These are phyloP conservation scores for Dendrolimus kikuchii DNA, from an alignment of 1,140 invertebrate genomes.

Conservation along the genomic window DNA sequence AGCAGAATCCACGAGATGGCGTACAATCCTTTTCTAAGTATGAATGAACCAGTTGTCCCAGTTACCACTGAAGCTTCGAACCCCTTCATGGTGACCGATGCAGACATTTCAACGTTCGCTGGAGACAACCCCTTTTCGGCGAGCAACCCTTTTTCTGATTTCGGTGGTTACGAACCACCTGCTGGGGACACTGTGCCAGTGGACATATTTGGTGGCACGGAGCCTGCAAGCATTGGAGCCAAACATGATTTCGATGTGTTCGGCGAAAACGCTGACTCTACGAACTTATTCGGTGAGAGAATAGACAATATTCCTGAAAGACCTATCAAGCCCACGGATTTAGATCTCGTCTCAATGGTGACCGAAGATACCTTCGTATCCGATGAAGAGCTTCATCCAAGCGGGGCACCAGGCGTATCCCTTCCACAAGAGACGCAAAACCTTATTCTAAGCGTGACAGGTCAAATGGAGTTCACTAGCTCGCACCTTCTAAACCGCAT, in stretches of 20 bases:
- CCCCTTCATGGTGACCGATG: constrained; percentile 80
- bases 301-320: constrained; percentile 21
- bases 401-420: constrained; percentile 75
- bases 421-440: constrained; percentile 83
- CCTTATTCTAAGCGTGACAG: constrained; percentile 87
- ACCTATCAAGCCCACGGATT: constrained; percentile 48
- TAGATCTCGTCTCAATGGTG: constrained; percentile 42
- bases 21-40: constrained; percentile 85
- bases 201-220: constrained; percentile 55
- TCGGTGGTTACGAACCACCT: constrained; percentile 69
- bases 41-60: constrained; percentile 72
- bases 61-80: constrained; percentile 74
- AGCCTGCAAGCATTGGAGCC: constrained; percentile 40
- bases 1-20: constrained; percentile 68
- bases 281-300: background rate
- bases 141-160: constrained; percentile 77
- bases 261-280: constrained; percentile 12
- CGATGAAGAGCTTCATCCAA: constrained; percentile 26
- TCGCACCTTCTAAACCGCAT: constrained; percentile 86
- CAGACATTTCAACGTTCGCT: constrained; percentile 37
- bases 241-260: constrained; percentile 35
- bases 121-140: constrained; percentile 76
- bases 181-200: constrained; percentile 61
- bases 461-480: constrained; percentile 90
- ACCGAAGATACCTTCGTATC: constrained; percentile 27